These are phyloP conservation scores for Silurus aristotelis DNA, from an alignment of 2,797 vertebrate species.

Conservation along the genomic window DNA sequence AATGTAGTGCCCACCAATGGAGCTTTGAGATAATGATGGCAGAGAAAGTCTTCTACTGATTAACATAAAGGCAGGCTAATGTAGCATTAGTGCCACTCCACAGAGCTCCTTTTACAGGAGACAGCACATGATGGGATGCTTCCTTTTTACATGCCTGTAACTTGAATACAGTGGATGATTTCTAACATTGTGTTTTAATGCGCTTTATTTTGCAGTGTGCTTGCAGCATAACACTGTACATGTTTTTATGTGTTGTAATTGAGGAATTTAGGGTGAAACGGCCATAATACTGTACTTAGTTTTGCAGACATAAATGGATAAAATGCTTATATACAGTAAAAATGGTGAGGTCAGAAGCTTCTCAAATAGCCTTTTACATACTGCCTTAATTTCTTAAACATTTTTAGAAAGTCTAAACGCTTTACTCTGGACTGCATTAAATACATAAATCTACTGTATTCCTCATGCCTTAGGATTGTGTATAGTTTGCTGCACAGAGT, in stretches of 20 bases:
- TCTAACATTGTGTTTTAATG: constrained; percentile 66
- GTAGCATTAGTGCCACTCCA: constrained; percentile 65
- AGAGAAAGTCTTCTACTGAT: constrained; percentile 62
- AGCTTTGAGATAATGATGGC: constrained; percentile 63
- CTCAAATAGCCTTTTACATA: not conserved
- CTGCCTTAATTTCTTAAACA: not conserved
- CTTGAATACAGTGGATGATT: constrained; percentile 58
- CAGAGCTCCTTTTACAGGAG: constrained; percentile 52
- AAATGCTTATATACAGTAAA: not conserved
- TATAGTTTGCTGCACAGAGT: not conserved
- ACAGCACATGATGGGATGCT: constrained; percentile 62
- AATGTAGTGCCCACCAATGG: constrained; percentile 52
- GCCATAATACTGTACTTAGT: not conserved
- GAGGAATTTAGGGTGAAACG: constrained; percentile 30
- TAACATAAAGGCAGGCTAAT: constrained; percentile 66
- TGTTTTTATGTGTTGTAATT: constrained; percentile 60
- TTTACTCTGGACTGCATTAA: not conserved
- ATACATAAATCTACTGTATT: not conserved
- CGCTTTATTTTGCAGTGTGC: constrained; percentile 62
- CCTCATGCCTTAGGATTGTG: not conserved
- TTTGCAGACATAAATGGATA: not conserved
- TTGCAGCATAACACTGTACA: constrained; percentile 51
- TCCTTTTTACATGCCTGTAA: constrained; percentile 62
- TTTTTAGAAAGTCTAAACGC: constrained; percentile 8
- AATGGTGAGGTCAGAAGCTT: not conserved